Percentiles rank a stretch among this genome's conserved stretches.
These are phyloP conservation scores for Cryptocephalus moraei DNA, from an alignment of 2,888 invertebrate genomes.

Conservation along the genomic window DNA sequence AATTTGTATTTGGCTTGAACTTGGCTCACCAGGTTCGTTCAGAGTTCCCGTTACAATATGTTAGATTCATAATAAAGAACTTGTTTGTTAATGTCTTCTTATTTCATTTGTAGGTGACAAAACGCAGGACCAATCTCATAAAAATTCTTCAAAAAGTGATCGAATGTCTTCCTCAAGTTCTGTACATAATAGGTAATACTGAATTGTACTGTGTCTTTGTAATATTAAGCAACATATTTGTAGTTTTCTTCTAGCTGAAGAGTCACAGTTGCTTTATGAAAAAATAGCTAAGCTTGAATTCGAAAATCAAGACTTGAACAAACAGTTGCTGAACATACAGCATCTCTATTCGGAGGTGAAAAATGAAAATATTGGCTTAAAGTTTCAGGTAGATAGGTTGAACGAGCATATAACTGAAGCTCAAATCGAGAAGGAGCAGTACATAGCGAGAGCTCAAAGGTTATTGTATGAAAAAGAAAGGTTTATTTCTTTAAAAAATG, in stretches of 20 bases:
- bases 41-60: too few relatives aligned
- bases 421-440: slow-evolving; percentile 56
- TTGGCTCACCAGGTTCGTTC: too few relatives aligned
- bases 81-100: neutral
- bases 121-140: slow-evolving; percentile 9
- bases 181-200: slow-evolving; percentile 14
- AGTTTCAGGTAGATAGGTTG: slow-evolving; percentile 27
- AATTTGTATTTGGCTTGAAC: too few relatives aligned
- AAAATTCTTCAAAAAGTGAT: slow-evolving; percentile 13
- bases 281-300: slow-evolving; percentile 28
- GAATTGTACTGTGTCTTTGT: neutral
- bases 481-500: slow-evolving; percentile 42
- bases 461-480: slow-evolving; percentile 70
- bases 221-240: neutral
- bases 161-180: slow-evolving; percentile 17
- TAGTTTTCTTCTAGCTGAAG: slow-evolving; percentile 21
- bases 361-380: slow-evolving; percentile 30
- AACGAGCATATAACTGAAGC: slow-evolving; percentile 25
- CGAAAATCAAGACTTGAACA: slow-evolving; percentile 29
- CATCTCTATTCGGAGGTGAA: slow-evolving; percentile 31
- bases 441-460: slow-evolving; percentile 67
- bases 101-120: neutral
- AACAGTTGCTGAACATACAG: slow-evolving; percentile 29
- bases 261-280: slow-evolving; percentile 22
- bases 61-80: too few relatives aligned